Evolutionary conservation across 1,140 invertebrate genomes (phyloP).

Genomic region (Muscidifurax raptorellus): DNA sequence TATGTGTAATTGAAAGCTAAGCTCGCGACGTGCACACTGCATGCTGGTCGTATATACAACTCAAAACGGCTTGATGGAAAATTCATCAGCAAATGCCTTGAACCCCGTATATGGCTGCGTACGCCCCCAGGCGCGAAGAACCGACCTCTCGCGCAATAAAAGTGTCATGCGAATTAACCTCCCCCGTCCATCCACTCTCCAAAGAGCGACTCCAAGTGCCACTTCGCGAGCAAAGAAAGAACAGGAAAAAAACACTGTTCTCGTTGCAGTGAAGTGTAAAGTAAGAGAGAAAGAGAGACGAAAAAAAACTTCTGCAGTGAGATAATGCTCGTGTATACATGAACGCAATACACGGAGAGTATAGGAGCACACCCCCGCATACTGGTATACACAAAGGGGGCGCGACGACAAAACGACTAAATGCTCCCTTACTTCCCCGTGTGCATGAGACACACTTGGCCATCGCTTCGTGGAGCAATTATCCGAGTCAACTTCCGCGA

Average conservation of each 20-base stretch:
- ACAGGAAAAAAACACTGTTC: background rate
- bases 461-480: conserved; percentile 45
- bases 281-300: background rate
- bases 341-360: background rate
- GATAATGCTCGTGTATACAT: conserved; percentile 14
- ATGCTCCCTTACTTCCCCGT: background rate
- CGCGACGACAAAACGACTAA: background rate
- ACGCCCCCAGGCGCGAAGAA: background rate
- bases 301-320: background rate
- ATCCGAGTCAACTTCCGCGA: conserved; percentile 45
- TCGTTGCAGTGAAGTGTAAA: background rate
- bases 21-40: no score
- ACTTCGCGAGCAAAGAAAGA: conserved; percentile 11
- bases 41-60: no score
- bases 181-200: background rate
- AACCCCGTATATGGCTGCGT: no score
- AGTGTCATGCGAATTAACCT: conserved; percentile 19
- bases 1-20: no score
- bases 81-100: no score
- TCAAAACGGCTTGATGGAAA: no score
- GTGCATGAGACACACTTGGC: background rate
- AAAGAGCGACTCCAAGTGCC: background rate
- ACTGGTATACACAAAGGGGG: background rate
- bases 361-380: background rate
- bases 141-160: conserved; percentile 3